A percentile compares a stretch with the other conserved stretches of the same genome.
Evolutionary conservation across 2,888 invertebrate genomes (phyloP).

Genomic region (Drosophila pseudotakahashii): DNA sequence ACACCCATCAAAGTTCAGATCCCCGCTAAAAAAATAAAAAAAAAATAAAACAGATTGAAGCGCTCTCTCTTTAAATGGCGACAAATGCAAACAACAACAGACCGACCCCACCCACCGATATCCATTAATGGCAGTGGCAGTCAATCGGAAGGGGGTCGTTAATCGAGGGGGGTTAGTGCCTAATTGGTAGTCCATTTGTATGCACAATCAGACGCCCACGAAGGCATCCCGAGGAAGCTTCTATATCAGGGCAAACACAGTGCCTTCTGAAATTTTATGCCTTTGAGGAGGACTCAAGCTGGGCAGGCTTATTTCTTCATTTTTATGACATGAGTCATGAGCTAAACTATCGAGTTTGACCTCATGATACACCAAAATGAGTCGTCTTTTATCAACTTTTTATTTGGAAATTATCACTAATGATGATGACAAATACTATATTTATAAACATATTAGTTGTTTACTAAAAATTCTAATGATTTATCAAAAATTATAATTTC

Average conservation of each 20-base stretch:
- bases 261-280: slow-evolving; percentile 10
- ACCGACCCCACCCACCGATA: slow-evolving; percentile 32
- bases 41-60: slow-evolving; percentile 8
- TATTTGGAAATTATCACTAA: background rate
- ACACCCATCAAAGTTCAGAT: background rate
- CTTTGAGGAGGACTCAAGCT: slow-evolving; percentile 23
- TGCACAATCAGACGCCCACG: slow-evolving; percentile 45
- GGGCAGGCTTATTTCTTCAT: slow-evolving; percentile 2
- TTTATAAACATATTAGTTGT: background rate
- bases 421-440: background rate
- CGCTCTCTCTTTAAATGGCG: slow-evolving; percentile 32
- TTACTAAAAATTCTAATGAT: background rate
- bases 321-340: slow-evolving; percentile 18
- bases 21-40: background rate
- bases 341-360: background rate
- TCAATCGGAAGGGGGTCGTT: slow-evolving; percentile 13
- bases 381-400: background rate
- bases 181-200: slow-evolving; percentile 50
- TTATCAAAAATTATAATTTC: background rate
- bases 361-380: background rate
- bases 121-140: slow-evolving; percentile 45
- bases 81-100: slow-evolving; percentile 36
- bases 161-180: slow-evolving; percentile 24
- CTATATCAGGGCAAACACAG: slow-evolving; percentile 16
- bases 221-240: slow-evolving; percentile 18